phyloP scores from a whole-genome alignment of 2,113 vertebrate genomes.

The Hippopotamus amphibius region DNA sequence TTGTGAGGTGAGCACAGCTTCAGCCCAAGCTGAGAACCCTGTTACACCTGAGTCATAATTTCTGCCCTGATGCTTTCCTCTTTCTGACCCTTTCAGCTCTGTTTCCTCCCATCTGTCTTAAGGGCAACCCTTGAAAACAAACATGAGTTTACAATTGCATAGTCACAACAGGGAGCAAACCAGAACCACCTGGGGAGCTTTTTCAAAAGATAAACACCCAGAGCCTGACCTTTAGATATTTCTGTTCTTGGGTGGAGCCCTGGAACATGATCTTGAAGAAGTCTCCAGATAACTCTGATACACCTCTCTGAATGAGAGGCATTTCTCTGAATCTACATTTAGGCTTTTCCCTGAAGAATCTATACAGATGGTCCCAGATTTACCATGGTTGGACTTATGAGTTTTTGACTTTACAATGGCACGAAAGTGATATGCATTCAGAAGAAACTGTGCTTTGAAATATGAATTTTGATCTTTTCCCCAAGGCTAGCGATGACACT shows the following conservation, averaged over 20 bases:
- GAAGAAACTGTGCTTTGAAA: not conserved
- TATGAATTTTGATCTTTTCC: not conserved
- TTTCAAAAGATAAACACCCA: not conserved
- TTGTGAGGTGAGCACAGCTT: not conserved
- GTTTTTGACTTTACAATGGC: not conserved
- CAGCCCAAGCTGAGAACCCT: not conserved
- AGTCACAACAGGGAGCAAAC: not conserved
- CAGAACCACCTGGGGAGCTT: not conserved
- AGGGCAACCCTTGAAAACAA: not conserved
- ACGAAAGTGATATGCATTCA: not conserved
- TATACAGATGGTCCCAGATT: not conserved
- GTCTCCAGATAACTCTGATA: not conserved
- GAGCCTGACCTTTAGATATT: not conserved
- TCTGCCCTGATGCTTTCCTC: not conserved
- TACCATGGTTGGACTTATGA: not conserved
- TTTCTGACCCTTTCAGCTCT: not conserved
- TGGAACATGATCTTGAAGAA: not conserved
- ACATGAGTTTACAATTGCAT: not conserved
- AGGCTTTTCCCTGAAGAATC: not conserved
- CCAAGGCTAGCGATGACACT: not conserved
- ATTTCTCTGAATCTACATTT: not conserved
- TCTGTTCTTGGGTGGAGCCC: not conserved
- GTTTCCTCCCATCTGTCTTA: not conserved
- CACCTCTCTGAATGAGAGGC: not conserved
- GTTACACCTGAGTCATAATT: not conserved